Evolutionary conservation across 2,888 invertebrate species (phyloP), one percentile per base, ranked within the genome.

Genomic region (Barypeithes pellucidus): DNA sequence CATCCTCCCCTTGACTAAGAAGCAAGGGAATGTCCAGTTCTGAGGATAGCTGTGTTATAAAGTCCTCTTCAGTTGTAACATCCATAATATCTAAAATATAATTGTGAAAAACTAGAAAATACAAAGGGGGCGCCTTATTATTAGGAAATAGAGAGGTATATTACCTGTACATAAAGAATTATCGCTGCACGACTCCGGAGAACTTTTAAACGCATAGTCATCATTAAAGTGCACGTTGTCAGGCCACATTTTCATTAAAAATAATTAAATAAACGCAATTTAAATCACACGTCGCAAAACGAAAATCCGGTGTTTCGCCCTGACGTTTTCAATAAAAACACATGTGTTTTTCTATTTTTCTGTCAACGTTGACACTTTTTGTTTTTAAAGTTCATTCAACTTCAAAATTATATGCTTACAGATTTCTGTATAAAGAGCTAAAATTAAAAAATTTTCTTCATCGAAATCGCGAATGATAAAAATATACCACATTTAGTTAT

Each of bases 11-110:
- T 16, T 82, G 80, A 72, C 85, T 84, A 43, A 85, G 76, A n/a
- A 85, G 75, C 18, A 85, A 75, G 0, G 86, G 86, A 66, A 86
- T 85, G 77, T 85, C 84, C 70, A 86, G 79, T 74, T 83, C 84
- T 8, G 82, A 80, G 24, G 85, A 84, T 36, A 86, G 72, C 72
- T 85, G 84, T 68, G 85, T 83, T 33, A 86, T 76, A 68, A 86
- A 85, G 76, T 86, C 85, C 75, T 86, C 86, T 71, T 85, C 85
- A 14, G 80, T 80, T 33, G 81, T 72, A 20, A 72, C 14, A 72
- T 85, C 85, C 50, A 82, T 79, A 72, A 78, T 82, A 78, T 84
- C 84, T 83, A 73, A 52, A 80, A 79, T 16, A 16, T 43, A 16
- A 43, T 16, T 9, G n/a, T 16, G 4, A 16, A 16, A n/a, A 43